Base-by-base conservation (phyloP, 2,888 invertebrate genomes). In the Rambutsinella grinnellia region DNA sequence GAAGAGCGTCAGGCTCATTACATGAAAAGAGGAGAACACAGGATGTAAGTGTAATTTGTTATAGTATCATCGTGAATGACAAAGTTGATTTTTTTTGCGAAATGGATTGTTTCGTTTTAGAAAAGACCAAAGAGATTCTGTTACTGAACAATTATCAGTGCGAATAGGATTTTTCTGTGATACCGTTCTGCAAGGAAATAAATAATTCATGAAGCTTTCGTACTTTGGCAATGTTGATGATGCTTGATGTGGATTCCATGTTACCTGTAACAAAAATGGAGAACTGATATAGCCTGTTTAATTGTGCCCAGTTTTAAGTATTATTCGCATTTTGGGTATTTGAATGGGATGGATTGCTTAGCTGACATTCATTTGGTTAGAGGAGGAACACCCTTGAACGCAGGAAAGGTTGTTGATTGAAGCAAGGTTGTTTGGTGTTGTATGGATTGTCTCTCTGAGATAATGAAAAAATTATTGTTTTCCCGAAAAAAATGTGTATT, bases 351-450 rank as follows among this genome's bases (percentile, higher is more conserved):
- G 36, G 36, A 36, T 36, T 36, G 36, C 36, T 51, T 24, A 27
- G 2, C 24, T 72, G 72, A 72, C 72, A 65, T 49, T 60, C 66
- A 66, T 65, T 58, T 26, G 24, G 46, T 36, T 36, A 36, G 23
- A 47, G 54, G 19, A 76, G 75, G 63, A 75, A 69, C 69, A 76
- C 76, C 76, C 76, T 69, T 69, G 69, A 63, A 75, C 57, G 63
- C 51, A 57, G 75, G 49, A 36, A 54, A 49, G 49, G 58, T 62
- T 69, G 75, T 68, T 51, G 75, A 75, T 51, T 75, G 63, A 65
- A 28, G 51, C 69, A 76, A 76, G 76, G 76, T 65, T 76, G 58
- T 13, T 19, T 13, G 17, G 21, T 47, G 27, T 13, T 36, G 36
- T 13, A 36, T 36, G 36, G 36, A 13, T 36, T 36, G n/a, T 21